These are phyloP conservation scores for Dendrocopos noguchii DNA, from an alignment of 2,113 vertebrate species.

Conservation along the genomic window DNA sequence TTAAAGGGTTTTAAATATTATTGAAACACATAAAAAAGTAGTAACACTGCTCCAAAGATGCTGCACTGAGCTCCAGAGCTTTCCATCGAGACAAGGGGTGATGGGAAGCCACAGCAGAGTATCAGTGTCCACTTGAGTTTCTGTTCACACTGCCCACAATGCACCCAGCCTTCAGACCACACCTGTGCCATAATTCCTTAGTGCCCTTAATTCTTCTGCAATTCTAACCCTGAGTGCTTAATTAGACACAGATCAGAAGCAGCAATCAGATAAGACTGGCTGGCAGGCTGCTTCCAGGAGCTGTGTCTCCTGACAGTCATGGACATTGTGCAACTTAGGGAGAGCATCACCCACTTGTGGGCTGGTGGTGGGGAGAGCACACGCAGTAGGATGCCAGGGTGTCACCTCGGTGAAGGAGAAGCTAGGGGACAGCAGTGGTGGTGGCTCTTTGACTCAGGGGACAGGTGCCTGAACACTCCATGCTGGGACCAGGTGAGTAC, in stretches of 20 bases:
- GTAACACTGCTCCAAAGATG: fast-evolving
- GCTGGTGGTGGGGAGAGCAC: background rate
- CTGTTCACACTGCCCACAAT: background rate
- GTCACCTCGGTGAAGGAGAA: background rate
- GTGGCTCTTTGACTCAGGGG: background rate
- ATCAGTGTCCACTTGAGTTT: background rate
- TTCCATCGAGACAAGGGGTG: background rate
- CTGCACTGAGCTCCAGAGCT: fast-evolving
- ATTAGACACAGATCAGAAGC: background rate
- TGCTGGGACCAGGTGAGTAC: background rate
- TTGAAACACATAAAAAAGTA: background rate
- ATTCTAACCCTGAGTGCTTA: background rate
- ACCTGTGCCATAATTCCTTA: background rate
- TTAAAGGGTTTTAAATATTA: background rate
- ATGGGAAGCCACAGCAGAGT: background rate
- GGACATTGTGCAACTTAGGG: background rate
- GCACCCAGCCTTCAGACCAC: background rate
- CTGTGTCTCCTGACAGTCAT: background rate
- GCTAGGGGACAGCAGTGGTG: fast-evolving
- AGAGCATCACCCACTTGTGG: background rate
- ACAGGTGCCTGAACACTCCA: background rate
- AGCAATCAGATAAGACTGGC: background rate
- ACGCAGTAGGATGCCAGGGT: background rate
- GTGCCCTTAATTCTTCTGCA: background rate
- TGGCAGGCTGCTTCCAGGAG: background rate